phyloP scores from a whole-genome alignment of 2,888 invertebrate genomes.

The Dasysyrphus tricinctus region DNA sequence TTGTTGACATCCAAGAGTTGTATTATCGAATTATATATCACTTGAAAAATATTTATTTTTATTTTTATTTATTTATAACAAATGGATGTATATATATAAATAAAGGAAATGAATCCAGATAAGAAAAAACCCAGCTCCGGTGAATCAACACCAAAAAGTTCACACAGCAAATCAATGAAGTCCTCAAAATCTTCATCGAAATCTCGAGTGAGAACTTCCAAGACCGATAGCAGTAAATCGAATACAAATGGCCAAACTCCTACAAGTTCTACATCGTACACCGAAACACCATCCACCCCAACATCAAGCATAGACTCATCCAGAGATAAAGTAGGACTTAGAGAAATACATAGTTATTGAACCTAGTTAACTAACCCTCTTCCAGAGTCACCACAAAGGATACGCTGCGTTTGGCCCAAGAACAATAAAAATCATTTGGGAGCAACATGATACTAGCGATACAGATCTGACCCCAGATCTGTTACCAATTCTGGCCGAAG shows the following conservation, averaged over 20 bases:
- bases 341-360: not conserved
- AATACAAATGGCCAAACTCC: constrained; percentile 72
- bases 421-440: constrained; percentile 83
- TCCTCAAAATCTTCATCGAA: constrained; percentile 79
- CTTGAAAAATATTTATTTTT: not conserved
- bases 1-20: not conserved
- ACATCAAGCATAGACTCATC: constrained; percentile 77
- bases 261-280: constrained; percentile 57
- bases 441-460: constrained; percentile 82
- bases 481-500: constrained; percentile 81
- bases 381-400: constrained; percentile 79
- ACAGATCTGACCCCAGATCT: constrained; percentile 81
- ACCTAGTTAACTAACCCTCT: not conserved
- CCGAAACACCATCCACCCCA: constrained; percentile 77
- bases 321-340: constrained; percentile 68
- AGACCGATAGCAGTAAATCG: constrained; percentile 74
- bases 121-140: constrained; percentile 45
- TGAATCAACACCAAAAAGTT: constrained; percentile 78
- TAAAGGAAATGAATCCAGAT: constrained; percentile 58
- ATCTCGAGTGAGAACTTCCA: constrained; percentile 80
- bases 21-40: not conserved
- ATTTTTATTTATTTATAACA: constrained; percentile 3
- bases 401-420: constrained; percentile 82
- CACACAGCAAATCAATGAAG: constrained; percentile 79
- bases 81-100: not conserved